phyloP scores from a whole-genome alignment of 2,797 vertebrate genomes.

The Eupleurogrammus muticus region DNA sequence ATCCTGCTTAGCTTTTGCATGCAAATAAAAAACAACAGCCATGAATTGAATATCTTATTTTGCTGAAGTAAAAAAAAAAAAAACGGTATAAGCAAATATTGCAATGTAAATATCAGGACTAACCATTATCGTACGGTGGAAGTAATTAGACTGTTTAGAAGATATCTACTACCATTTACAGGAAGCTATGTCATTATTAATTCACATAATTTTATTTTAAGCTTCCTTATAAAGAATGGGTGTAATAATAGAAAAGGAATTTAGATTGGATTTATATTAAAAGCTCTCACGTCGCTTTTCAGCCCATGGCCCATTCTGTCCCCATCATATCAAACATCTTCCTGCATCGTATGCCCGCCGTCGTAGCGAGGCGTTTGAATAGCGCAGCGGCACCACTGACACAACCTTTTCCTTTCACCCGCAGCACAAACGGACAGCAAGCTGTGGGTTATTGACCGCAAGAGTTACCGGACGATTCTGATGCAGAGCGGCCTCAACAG shows the following conservation, averaged over 20 bases:
- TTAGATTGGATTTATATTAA: conserved; percentile 56
- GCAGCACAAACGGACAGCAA: conserved; percentile 81
- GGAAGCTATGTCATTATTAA: conserved; percentile 76
- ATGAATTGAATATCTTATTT: background rate
- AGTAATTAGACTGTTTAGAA: conserved; percentile 58
- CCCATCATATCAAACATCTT: background rate
- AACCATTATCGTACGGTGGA: conserved; percentile 43
- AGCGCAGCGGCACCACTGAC: conserved; percentile 17
- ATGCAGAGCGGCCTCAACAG: conserved; percentile 73
- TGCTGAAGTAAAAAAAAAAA: conserved; percentile 22
- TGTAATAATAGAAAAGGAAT: conserved; percentile 43
- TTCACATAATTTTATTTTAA: conserved; percentile 68
- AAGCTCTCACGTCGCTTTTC: conserved; percentile 12
- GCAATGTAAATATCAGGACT: conserved; percentile 36
- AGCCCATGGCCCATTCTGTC: conserved; percentile 1
- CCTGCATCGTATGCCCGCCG: background rate
- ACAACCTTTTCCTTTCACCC: conserved; percentile 42
- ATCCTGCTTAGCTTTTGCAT: background rate
- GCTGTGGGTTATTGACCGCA: conserved; percentile 84
- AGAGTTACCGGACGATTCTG: conserved; percentile 79
- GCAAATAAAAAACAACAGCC: conserved; percentile 22
- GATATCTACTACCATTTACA: conserved; percentile 52
- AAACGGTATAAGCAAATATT: conserved; percentile 12
- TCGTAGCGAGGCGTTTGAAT: conserved; percentile 14
- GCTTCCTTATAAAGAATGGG: conserved; percentile 48